Conservation (phyloP, 2,113 vertebrate species). For the Tyto alba region DNA sequence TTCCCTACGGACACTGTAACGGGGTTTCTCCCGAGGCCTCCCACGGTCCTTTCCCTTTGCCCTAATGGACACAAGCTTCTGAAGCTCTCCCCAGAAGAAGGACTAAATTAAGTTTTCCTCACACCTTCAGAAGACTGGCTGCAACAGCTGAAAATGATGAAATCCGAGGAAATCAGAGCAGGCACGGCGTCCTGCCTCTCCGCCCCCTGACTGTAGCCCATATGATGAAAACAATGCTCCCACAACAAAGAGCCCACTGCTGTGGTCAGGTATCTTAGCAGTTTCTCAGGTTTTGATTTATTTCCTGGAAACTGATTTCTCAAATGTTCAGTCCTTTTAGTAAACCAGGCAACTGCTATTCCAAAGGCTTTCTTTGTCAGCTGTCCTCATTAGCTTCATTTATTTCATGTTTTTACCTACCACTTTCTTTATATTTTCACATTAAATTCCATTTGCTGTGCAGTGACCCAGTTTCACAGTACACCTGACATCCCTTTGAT, state of each 20-base stretch:
- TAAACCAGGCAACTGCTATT: neutral
- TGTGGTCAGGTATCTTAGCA: neutral
- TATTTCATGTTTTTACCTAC: slow-evolving; percentile 37
- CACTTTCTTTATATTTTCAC: slow-evolving; percentile 31
- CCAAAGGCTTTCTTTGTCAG: neutral
- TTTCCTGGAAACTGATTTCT: neutral
- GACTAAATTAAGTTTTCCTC: neutral
- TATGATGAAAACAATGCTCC: neutral
- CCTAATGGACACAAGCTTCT: neutral
- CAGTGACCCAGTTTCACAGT: slow-evolving; percentile 64
- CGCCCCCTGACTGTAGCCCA: accelerated
- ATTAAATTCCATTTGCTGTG: slow-evolving; percentile 42
- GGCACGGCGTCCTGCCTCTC: neutral
- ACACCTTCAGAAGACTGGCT: neutral
- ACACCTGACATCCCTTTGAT: slow-evolving; percentile 59
- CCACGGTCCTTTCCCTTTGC: neutral
- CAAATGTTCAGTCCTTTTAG: neutral
- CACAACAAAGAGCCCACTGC: neutral
- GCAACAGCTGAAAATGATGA: neutral
- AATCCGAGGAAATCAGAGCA: neutral
- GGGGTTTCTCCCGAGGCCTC: neutral
- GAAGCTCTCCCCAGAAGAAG: neutral
- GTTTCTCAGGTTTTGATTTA: neutral
- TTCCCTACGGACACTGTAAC: neutral
- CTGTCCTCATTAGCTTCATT: slow-evolving; percentile 26